Conservation (phyloP, 2,113 vertebrate genomes). For the Onychorhynchus coronatus region DNA sequence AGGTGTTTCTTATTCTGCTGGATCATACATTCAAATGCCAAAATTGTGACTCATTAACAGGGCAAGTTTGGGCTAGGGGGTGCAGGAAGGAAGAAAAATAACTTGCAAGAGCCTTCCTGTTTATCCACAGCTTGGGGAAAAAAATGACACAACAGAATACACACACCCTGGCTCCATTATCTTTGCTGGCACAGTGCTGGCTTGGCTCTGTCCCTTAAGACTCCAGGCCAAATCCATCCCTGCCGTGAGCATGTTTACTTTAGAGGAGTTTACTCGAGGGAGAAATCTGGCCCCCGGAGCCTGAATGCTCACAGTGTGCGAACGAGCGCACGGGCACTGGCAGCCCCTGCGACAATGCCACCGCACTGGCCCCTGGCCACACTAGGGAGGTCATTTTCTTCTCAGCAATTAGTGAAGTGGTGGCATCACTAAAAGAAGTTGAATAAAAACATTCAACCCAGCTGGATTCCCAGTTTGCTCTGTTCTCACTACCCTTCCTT, state of each 20-base stretch:
- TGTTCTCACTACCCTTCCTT: constrained; percentile 29
- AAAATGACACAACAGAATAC: not conserved
- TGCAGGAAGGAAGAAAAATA: constrained; percentile 7
- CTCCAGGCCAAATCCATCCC: not conserved
- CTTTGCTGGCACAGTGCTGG: not conserved
- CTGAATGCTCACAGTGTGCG: not conserved
- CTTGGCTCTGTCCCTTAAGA: not conserved
- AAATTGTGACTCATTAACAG: not conserved
- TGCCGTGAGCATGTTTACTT: not conserved
- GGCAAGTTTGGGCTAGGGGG: not conserved
- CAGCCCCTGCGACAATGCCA: not conserved
- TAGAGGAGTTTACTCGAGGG: not conserved
- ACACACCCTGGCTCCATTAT: not conserved
- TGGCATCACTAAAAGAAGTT: constrained; percentile 22
- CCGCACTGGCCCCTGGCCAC: not conserved
- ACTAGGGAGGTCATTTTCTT: constrained; percentile 1
- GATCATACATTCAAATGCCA: not conserved
- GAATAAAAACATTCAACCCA: constrained; percentile 11
- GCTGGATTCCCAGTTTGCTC: not conserved
- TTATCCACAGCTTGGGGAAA: not conserved
- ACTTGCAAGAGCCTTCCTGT: constrained; percentile 34
- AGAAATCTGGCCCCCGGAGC: not conserved
- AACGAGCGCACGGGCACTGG: not conserved
- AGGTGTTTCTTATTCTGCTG: not conserved
- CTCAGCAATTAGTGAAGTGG: constrained; percentile 16